Evolutionary conservation across 2,888 invertebrate genomes (phyloP), one percentile per base, ranked within the genome.

Genomic region (Drosophila kanekoi): DNA sequence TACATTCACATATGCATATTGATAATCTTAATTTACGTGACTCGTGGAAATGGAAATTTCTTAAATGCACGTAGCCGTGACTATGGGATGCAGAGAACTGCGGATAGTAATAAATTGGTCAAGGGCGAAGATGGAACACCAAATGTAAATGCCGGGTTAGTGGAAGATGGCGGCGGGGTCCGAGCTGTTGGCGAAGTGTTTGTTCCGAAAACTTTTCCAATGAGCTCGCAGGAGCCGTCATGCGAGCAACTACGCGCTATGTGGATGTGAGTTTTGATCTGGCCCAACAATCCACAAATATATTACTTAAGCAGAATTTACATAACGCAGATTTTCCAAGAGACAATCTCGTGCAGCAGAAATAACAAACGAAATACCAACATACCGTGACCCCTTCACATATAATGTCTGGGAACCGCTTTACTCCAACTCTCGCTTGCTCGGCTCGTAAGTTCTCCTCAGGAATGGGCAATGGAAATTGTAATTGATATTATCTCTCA

Each of bases 241-340:
- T 98, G 98, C 91, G 97, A 97, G 79, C 96, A 97, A 90, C 93
- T 98, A 51, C 95, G 97, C 67, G 96, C 96, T 10, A 97, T 98
- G 97, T 98, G 97, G 98, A 95, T 94, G 94, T 94, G 82, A 81
- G 90, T 80, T 16, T 23, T 23, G 5, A 23, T 5, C 5, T 23
- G 23, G 23, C 5, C 23, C 5, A 28, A 28, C 8, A 28, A 28
- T 28, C 23, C 1, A 28, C 8, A 23, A 23, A 23, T 28, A 28
- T 28, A 28, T 28, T 28, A 28, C 28, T 28, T 28, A 8, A 8
- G 1, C 5, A 8, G 20, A 20, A 5, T 5, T 23, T 23, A 23
- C 23, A 23, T 18, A 11, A 20, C 6, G 13, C 61, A 92, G 92
- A 92, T 96, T 97, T 93, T 97, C 97, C 14, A 97, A 97, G 92